Evolutionary conservation across 2,888 invertebrate genomes (phyloP).

Genomic region (Mythimna impura): DNA sequence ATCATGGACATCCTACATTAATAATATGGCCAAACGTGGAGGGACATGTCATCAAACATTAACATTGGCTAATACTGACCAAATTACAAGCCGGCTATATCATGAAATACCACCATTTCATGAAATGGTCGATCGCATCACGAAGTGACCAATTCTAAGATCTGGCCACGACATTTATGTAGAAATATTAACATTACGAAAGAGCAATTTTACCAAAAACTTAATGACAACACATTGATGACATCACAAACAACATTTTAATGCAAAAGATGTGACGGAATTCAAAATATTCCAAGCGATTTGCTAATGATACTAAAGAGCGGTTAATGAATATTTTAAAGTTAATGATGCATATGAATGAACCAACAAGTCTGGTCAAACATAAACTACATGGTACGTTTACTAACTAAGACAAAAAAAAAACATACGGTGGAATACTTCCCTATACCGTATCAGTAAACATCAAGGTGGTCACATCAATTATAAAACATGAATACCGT

Average conservation of each 20-base stretch:
- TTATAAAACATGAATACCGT: conserved; percentile 23
- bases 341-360: conserved; percentile 16
- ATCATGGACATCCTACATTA: too few relatives aligned
- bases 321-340: conserved; percentile 33
- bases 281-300: conserved; percentile 25
- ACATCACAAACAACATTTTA: conserved; percentile 30
- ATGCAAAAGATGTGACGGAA: conserved; percentile 16
- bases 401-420: conserved; percentile 31
- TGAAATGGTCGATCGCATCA: too few relatives aligned
- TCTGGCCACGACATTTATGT: neutral
- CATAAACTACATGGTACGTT: conserved; percentile 27
- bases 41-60: too few relatives aligned
- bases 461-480: conserved; percentile 40
- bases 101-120: too few relatives aligned
- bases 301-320: conserved; percentile 32
- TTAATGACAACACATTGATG: conserved; percentile 22
- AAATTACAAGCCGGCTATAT: too few relatives aligned
- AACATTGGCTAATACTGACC: too few relatives aligned
- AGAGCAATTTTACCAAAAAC: conserved; percentile 11
- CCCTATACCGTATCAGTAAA: conserved; percentile 24
- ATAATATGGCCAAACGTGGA: too few relatives aligned
- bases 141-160: too few relatives aligned
- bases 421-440: conserved; percentile 40
- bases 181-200: conserved; percentile 22
- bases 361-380: conserved; percentile 25